These are phyloP conservation scores for Drosophila kanapiae DNA, from an alignment of 1,140 invertebrate genomes.

Conservation along the genomic window DNA sequence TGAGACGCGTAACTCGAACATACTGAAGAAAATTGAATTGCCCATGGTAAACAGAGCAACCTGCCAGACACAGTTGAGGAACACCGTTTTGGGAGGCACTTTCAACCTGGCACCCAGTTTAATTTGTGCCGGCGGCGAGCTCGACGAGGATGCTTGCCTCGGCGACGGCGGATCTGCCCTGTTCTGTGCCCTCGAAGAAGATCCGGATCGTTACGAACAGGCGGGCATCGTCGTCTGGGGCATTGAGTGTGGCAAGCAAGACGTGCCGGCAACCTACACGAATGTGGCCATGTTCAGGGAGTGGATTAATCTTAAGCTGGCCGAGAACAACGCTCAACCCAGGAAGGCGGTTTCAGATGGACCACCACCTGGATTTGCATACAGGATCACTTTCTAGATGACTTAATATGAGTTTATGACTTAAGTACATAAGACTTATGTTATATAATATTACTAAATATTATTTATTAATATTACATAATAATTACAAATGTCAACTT, in stretches of 20 bases:
- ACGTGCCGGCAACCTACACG: slow-evolving; percentile 92
- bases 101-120: slow-evolving; percentile 84
- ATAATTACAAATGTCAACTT: no score
- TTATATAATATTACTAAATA: no score
- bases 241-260: slow-evolving; percentile 86
- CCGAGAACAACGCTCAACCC: no score
- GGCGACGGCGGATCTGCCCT: slow-evolving; percentile 91
- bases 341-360: no score
- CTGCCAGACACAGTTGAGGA: slow-evolving; percentile 85
- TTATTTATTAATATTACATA: no score
- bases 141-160: slow-evolving; percentile 89
- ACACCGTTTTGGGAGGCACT: slow-evolving; percentile 85
- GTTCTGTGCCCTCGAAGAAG: slow-evolving; percentile 86
- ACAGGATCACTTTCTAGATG: no score
- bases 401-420: no score
- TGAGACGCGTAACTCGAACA: neutral
- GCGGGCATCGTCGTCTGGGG: slow-evolving; percentile 90
- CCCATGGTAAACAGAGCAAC: slow-evolving; percentile 83
- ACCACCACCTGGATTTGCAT: no score
- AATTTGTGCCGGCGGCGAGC: slow-evolving; percentile 88
- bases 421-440: no score
- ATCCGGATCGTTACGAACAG: slow-evolving; percentile 86
- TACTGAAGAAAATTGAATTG: slow-evolving; percentile 88
- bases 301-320: slow-evolving; percentile 11
- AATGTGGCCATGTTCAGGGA: slow-evolving; percentile 86